Evolutionary conservation across 2,797 vertebrate genomes (phyloP), one percentile per base, ranked within the genome.

Genomic region (Anomalospiza imberbis): DNA sequence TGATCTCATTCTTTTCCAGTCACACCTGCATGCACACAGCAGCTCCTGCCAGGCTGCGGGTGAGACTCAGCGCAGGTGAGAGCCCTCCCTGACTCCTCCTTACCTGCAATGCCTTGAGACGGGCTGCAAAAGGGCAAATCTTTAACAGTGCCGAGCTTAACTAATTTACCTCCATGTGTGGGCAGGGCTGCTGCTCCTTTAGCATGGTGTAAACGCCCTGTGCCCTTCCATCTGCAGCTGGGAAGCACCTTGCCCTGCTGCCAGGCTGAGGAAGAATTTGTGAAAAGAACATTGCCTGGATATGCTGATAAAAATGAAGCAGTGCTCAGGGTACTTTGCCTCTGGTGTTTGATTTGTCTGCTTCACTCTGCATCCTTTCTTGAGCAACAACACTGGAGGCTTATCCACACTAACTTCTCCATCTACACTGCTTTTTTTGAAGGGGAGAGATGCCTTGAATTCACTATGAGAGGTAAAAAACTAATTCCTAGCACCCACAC

Each of bases 11-110:
- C 62, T 63, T 53, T 84, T 50, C 26, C 72, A 80, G 53, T 31
- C 0, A 0, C 68, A 71, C 28, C 68, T 78, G 50, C 38, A 74
- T 1, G 29, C 68, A n/a, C 40, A 14, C 44, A 17, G 24, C 20
- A 65, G 31, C 54, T 60, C 60, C 84, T 58, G 32, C 44, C 78
- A 17, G 51, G 53, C 42, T 68, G 45, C 3, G 81, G 19, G 74
- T 22, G 31, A 66, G 8, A 15, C 36, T 42, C 20, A 19, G 7
- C 1, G 2, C 57, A 62, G 71, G 62, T 68, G 71, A 74, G 28
- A 85, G 11, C 21, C 34, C 57, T 38, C 25, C 45, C 44, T 32
- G 63, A 22, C 50, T 66, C 62, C 45, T 88, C 47, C 66, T 51
- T 24, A 29, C 36, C 54, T 22, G 9, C 61, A 26, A 0, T 14